Percentiles rank a stretch among this genome's conserved stretches.
Evolutionary conservation across 2,113 vertebrate genomes (phyloP).

Genomic region (Collichthys lucidus): DNA sequence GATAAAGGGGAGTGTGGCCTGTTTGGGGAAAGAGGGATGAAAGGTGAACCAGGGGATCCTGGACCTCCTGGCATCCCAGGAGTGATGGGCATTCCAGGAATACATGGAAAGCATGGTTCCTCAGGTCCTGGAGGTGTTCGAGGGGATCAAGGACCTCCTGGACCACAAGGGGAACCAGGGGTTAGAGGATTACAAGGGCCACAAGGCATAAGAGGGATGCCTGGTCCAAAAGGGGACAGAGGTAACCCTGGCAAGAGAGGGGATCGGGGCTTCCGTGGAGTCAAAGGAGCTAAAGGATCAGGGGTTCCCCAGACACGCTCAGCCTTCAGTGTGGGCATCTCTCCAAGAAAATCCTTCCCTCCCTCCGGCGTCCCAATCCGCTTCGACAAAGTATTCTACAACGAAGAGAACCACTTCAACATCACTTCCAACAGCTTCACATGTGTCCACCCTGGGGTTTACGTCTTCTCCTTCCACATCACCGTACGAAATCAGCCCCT

Average conservation of each 20-base stretch:
- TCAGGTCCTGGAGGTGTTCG: constrained; percentile 86
- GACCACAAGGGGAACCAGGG: constrained; percentile 90
- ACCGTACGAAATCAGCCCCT: constrained; percentile 93
- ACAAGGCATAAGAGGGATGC: constrained; percentile 85
- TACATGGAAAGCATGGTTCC: constrained; percentile 83
- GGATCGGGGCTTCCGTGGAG: constrained; percentile 85
- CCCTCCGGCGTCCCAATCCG: constrained; percentile 89
- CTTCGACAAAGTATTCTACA: constrained; percentile 94
- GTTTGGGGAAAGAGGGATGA: constrained; percentile 86
- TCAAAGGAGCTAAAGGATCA: constrained; percentile 89
- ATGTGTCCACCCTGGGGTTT: constrained; percentile 90
- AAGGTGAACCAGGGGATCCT: constrained; percentile 87
- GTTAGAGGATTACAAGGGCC: constrained; percentile 82
- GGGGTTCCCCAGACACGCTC: constrained; percentile 75
- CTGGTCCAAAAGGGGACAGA: constrained; percentile 89
- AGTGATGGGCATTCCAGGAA: constrained; percentile 86
- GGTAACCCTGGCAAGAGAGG: constrained; percentile 91
- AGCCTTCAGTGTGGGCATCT: constrained; percentile 93
- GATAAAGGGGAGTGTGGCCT: constrained; percentile 88
- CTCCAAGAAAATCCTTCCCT: constrained; percentile 91
- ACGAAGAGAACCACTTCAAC: constrained; percentile 90
- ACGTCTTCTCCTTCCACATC: constrained; percentile 94
- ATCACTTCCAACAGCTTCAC: constrained; percentile 89
- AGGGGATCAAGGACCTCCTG: constrained; percentile 87
- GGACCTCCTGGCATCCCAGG: constrained; percentile 89